A percentile compares a stretch with the other conserved stretches of the same genome.
Conservation (phyloP, 2,113 vertebrate species). For the Solea senegalensis region DNA sequence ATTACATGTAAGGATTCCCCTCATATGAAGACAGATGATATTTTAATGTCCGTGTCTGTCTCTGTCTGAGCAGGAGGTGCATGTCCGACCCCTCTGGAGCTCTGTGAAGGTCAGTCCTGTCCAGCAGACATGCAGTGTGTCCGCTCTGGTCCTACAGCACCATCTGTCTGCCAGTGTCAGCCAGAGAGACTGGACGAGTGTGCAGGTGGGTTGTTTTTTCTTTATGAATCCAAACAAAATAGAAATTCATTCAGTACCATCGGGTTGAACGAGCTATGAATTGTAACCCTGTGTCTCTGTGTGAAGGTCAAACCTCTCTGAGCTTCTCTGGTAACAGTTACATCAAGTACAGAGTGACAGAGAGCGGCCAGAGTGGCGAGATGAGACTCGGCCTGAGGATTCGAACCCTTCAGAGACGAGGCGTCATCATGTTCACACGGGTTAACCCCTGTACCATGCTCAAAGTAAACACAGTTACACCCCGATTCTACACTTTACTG, state of each 20-base stretch:
- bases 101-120: slow-evolving; percentile 91
- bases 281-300: not conserved
- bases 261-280: too few relatives aligned
- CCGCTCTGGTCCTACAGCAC: slow-evolving; percentile 86
- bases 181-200: slow-evolving; percentile 90
- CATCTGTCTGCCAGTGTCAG: slow-evolving; percentile 94
- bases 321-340: slow-evolving; percentile 98
- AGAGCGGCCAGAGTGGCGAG: slow-evolving; percentile 86
- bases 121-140: slow-evolving; percentile 96
- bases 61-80: slow-evolving; percentile 81
- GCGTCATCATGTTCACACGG: slow-evolving; percentile 95
- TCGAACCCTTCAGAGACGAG: slow-evolving; percentile 92
- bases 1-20: too few relatives aligned
- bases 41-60: not conserved
- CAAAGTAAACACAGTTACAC: slow-evolving; percentile 82
- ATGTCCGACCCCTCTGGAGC: slow-evolving; percentile 87
- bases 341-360: slow-evolving; percentile 94
- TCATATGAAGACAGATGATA: not conserved
- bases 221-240: too few relatives aligned
- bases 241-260: too few relatives aligned
- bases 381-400: slow-evolving; percentile 91
- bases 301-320: slow-evolving; percentile 90
- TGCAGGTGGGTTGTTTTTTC: slow-evolving; percentile 81
- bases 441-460: slow-evolving; percentile 95
- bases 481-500: not conserved